These are phyloP conservation scores for Aplochiton taeniatus DNA, from an alignment of 2,797 vertebrate genomes.

Conservation along the genomic window DNA sequence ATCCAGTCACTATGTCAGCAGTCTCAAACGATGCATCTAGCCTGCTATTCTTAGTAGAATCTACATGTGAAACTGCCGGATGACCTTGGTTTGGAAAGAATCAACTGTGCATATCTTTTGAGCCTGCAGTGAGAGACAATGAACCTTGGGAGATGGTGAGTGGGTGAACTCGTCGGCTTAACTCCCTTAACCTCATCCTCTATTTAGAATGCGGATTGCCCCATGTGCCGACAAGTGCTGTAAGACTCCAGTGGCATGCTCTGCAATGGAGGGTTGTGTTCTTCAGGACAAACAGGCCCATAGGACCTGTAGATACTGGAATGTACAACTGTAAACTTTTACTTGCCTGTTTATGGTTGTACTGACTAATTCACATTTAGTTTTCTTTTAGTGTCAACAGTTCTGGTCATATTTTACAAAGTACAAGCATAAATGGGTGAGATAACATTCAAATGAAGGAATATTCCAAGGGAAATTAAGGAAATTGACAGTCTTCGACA, in stretches of 20 bases:
- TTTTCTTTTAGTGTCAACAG: too few species aligned
- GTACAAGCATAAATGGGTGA: too few species aligned
- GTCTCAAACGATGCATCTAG: slow-evolving; percentile 55
- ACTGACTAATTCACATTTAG: too few species aligned
- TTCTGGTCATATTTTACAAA: too few species aligned
- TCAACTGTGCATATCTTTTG: slow-evolving; percentile 18
- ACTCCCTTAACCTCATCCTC: slow-evolving; percentile 42
- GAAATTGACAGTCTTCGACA: too few species aligned
- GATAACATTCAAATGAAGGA: slow-evolving; percentile 13
- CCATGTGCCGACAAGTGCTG: slow-evolving; percentile 42
- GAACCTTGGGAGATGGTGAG: slow-evolving; percentile 17
- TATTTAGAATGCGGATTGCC: slow-evolving; percentile 20
- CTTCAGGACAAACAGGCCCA: slow-evolving; percentile 53
- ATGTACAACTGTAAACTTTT: slow-evolving; percentile 34
- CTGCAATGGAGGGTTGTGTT: slow-evolving; percentile 41
- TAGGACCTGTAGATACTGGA: slow-evolving; percentile 40
- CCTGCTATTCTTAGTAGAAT: slow-evolving; percentile 62
- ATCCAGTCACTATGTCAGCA: slow-evolving; percentile 58
- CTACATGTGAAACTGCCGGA: slow-evolving; percentile 25
- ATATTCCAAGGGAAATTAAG: too few species aligned
- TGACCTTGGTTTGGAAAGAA: slow-evolving; percentile 47
- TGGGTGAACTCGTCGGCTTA: slow-evolving; percentile 44
- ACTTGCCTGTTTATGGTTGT: too few species aligned
- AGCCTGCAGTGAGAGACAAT: background rate
- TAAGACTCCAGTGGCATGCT: slow-evolving; percentile 47